These are phyloP conservation scores for Apodemus sylvaticus DNA, from an alignment of 2,113 vertebrate genomes.

Conservation along the genomic window DNA sequence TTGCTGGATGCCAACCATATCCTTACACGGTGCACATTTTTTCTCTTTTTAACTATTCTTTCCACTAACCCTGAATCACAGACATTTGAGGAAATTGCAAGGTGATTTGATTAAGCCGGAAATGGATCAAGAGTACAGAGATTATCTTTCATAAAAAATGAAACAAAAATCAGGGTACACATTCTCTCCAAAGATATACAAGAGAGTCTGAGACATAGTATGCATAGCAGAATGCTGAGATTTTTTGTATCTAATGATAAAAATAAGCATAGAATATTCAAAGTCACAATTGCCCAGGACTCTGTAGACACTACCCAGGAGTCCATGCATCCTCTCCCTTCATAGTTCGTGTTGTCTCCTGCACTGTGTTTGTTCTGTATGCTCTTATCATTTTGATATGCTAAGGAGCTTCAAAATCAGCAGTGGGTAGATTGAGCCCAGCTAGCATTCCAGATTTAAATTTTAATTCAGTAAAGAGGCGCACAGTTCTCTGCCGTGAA, in stretches of 20 bases:
- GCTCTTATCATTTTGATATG: conserved; percentile 66
- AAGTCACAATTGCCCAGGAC: not conserved
- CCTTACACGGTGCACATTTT: not conserved
- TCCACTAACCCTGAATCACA: not conserved
- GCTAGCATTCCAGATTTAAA: conserved; percentile 67
- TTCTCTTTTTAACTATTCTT: not conserved
- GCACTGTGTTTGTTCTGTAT: not conserved
- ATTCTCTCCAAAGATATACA: not conserved
- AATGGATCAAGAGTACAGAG: conserved; percentile 1
- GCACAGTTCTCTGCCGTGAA: conserved; percentile 40
- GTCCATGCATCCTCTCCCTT: not conserved
- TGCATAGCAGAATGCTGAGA: not conserved
- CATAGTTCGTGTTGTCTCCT: not conserved
- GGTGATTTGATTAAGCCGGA: conserved; percentile 10
- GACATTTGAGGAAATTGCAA: conserved; percentile 31
- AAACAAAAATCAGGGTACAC: not conserved
- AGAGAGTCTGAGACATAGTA: not conserved
- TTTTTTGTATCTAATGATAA: conserved; percentile 21
- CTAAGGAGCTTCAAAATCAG: conserved; percentile 61
- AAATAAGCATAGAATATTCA: conserved; percentile 47
- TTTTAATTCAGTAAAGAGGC: conserved; percentile 71
- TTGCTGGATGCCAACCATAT: not conserved
- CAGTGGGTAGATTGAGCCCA: conserved; percentile 56
- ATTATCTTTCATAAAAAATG: not conserved
- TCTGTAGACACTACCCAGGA: not conserved